Evolutionary conservation across 2,113 vertebrate species (phyloP).

Genomic region (Pomatostomus ruficeps): DNA sequence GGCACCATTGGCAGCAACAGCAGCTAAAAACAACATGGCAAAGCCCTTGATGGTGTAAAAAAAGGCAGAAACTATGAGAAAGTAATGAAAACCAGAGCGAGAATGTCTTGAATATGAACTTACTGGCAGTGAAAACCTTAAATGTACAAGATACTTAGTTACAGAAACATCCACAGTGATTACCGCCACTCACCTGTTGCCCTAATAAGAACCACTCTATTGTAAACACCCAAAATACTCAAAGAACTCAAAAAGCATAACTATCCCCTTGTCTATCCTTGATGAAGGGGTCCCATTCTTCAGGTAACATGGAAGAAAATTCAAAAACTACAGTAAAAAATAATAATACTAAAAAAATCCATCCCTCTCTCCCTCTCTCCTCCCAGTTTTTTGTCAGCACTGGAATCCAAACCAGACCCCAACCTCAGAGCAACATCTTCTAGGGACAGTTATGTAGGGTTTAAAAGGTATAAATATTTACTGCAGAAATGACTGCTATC

Average conservation of each 20-base stretch:
- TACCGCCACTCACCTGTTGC: no score
- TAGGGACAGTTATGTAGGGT: fast-evolving
- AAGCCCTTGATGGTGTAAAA: background rate
- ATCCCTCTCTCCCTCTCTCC: background rate
- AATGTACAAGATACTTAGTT: background rate
- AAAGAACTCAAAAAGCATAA: fast-evolving
- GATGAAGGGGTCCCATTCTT: background rate
- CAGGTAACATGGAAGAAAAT: background rate
- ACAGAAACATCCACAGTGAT: background rate
- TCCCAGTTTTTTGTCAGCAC: background rate
- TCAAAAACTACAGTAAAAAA: background rate
- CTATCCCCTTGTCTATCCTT: fast-evolving
- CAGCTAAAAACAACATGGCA: background rate
- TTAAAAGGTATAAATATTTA: background rate
- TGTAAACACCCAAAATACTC: background rate
- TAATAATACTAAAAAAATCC: background rate
- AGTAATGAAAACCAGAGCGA: background rate
- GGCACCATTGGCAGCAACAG: background rate
- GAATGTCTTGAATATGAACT: background rate
- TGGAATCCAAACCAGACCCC: background rate
- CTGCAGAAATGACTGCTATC: background rate
- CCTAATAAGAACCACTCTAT: background rate
- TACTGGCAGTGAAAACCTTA: background rate
- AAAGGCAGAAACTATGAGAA: background rate
- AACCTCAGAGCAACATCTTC: background rate